Evolutionary conservation across 2,888 invertebrate species (phyloP).

Genomic region (Laspeyria flexula): DNA sequence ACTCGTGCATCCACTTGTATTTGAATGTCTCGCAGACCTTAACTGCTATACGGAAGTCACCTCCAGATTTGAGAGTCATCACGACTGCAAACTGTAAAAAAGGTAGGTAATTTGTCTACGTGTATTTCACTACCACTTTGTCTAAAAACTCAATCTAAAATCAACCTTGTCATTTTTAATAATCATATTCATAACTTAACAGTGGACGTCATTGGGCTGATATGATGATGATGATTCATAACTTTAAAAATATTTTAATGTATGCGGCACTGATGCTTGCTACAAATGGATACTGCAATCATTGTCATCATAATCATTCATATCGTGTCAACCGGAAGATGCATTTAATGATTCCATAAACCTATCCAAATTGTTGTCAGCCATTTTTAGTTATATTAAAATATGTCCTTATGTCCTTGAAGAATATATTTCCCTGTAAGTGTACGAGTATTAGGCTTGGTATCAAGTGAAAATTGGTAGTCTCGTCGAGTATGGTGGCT

Average conservation of each 20-base stretch:
- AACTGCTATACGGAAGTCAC: conserved; percentile 40
- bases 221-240: no score
- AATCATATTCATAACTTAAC: no score
- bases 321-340: not conserved
- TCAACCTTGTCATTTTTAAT: no score
- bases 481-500: no score
- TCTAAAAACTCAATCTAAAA: no score
- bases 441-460: no score
- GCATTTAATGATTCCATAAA: not conserved
- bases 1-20: conserved; percentile 46
- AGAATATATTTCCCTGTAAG: no score
- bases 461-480: no score
- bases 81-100: conserved; percentile 27
- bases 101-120: no score
- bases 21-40: conserved; percentile 43
- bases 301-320: not conserved
- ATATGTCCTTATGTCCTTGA: not conserved
- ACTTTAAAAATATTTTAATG: not conserved
- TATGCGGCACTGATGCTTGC: not conserved
- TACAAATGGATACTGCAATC: not conserved
- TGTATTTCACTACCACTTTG: no score
- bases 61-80: conserved; percentile 36
- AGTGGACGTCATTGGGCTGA: no score
- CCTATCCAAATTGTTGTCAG: not conserved
- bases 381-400: not conserved